Evolutionary conservation across 2,113 vertebrate species (phyloP).

Genomic region (Procavia capensis): DNA sequence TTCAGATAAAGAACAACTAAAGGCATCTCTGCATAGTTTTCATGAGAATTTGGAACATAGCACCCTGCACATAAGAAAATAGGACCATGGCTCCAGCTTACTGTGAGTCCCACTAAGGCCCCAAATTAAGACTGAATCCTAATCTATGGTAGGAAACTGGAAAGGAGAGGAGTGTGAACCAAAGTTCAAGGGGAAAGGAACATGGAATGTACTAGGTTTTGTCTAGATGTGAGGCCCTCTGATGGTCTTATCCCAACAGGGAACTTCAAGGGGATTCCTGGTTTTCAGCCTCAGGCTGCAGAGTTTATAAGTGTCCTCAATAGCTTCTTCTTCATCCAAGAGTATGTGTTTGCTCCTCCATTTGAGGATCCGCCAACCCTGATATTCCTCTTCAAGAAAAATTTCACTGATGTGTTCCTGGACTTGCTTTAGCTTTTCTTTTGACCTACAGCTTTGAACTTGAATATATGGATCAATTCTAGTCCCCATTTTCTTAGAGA

Average conservation of each 20-base stretch:
- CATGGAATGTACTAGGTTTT: neutral
- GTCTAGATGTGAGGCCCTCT: neutral
- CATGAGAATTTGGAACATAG: neutral
- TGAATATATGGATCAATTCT: conserved; percentile 14
- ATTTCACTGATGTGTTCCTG: neutral
- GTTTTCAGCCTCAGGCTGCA: neutral
- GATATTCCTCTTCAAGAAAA: neutral
- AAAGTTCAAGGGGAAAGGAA: neutral
- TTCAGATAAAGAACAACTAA: neutral
- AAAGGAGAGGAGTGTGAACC: neutral
- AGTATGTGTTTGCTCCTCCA: neutral
- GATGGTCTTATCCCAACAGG: neutral
- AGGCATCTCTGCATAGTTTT: neutral
- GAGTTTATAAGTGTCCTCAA: neutral
- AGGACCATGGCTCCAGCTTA: neutral
- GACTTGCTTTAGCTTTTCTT: conserved; percentile 11
- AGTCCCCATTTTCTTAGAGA: conserved; percentile 47
- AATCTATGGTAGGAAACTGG: neutral
- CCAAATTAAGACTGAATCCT: conserved; percentile 23
- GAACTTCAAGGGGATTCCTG: neutral
- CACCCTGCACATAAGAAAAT: neutral
- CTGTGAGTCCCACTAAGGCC: neutral
- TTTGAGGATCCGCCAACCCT: neutral
- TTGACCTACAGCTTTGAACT: conserved; percentile 8
- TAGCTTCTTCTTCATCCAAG: neutral